These are phyloP conservation scores for Acanthacorydalis orientalis DNA, from an alignment of 2,888 invertebrate genomes.

Conservation along the genomic window DNA sequence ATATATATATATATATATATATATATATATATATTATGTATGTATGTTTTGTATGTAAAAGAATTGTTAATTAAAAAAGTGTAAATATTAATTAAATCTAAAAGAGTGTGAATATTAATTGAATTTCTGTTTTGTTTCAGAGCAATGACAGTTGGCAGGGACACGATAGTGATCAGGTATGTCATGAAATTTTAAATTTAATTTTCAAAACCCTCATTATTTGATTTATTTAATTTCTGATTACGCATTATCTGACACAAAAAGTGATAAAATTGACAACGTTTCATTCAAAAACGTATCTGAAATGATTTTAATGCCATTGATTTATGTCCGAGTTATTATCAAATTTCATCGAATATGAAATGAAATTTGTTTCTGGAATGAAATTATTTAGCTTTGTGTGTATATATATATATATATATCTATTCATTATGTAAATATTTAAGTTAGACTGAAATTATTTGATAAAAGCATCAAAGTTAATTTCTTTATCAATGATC, in stretches of 20 bases:
- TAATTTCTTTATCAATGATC: too few relatives aligned
- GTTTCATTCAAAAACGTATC: not conserved
- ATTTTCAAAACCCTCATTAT: slow-evolving; percentile 1
- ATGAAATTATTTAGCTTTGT: not conserved
- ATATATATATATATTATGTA: not conserved
- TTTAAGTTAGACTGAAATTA: too few relatives aligned
- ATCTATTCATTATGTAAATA: not conserved
- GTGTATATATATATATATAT: not conserved
- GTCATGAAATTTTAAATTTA: slow-evolving; percentile 11
- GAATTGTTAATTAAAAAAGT: not conserved
- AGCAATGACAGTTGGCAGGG: slow-evolving; percentile 44
- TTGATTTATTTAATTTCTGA: not conserved
- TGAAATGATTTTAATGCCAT: not conserved
- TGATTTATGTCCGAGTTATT: not conserved
- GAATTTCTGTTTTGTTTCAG: slow-evolving; percentile 27
- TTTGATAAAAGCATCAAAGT: too few relatives aligned
- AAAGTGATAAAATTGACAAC: not conserved
- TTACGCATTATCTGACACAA: not conserved
- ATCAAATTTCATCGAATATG: not conserved
- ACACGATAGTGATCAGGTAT: slow-evolving; percentile 41
- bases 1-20: too few relatives aligned
- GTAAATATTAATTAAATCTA: not conserved
- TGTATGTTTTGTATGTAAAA: not conserved
- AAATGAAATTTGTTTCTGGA: not conserved
- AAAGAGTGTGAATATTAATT: not conserved